Percentiles rank a stretch among this genome's conserved stretches.
phyloP scores from a whole-genome alignment of 1,140 invertebrate genomes.

The Hycleus phaleratus region DNA sequence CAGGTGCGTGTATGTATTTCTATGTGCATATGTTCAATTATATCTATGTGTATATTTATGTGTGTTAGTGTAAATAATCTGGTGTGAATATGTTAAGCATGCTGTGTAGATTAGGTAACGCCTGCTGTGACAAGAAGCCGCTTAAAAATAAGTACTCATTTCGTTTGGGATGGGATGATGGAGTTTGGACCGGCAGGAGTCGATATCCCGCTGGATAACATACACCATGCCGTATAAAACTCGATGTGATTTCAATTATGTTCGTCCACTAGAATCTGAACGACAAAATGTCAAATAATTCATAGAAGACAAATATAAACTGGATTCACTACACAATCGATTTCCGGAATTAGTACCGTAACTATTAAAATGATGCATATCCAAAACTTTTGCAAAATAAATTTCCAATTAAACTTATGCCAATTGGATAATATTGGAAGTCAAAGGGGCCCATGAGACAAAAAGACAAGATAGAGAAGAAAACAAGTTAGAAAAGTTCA shows the following conservation, averaged over 20 bases:
- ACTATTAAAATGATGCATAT: no score
- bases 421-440: no score
- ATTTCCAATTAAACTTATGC: no score
- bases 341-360: no score
- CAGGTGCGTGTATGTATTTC: neutral
- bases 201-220: constrained; percentile 13
- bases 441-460: neutral
- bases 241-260: constrained; percentile 19
- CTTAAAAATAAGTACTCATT: constrained; percentile 21
- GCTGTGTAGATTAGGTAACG: constrained; percentile 23
- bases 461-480: no score
- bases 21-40: neutral
- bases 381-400: no score
- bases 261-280: neutral
- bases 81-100: constrained; percentile 23
- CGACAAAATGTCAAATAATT: constrained; percentile 1
- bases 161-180: constrained; percentile 13
- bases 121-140: constrained; percentile 24
- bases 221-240: constrained; percentile 6
- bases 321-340: no score
- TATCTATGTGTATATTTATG: neutral
- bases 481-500: no score
- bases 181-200: constrained; percentile 13
- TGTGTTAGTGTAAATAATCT: constrained; percentile 18
- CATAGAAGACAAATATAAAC: neutral